These are phyloP conservation scores for Lagodon rhomboides DNA, from an alignment of 2,797 vertebrate species.

Conservation along the genomic window DNA sequence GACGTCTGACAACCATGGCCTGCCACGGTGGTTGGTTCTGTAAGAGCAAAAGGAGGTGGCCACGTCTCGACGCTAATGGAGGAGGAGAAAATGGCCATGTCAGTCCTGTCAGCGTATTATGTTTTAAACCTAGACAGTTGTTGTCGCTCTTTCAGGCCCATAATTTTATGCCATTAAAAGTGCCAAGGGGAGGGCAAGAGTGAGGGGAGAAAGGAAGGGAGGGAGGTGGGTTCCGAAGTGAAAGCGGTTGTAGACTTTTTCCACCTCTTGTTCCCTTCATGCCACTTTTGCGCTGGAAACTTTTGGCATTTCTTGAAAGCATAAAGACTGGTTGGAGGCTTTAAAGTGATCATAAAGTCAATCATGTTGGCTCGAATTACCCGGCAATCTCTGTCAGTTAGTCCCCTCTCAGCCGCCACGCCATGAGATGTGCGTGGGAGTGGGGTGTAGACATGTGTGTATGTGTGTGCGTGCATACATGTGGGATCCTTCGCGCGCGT, in stretches of 20 bases:
- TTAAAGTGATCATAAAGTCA: slow-evolving; percentile 96
- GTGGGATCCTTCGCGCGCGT: slow-evolving; percentile 39
- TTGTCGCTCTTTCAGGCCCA: slow-evolving; percentile 87
- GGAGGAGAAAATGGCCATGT: slow-evolving; percentile 85
- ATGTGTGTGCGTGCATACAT: slow-evolving; percentile 23
- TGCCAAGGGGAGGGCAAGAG: slow-evolving; percentile 76
- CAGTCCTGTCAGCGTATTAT: slow-evolving; percentile 89
- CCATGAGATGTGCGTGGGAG: slow-evolving; percentile 79
- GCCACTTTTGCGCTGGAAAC: slow-evolving; percentile 89
- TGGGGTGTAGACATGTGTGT: slow-evolving; percentile 35
- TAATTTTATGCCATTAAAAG: slow-evolving; percentile 93
- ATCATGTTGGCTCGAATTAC: slow-evolving; percentile 97
- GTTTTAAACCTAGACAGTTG: slow-evolving; percentile 91
- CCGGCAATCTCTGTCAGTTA: slow-evolving; percentile 92
- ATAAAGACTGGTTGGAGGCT: slow-evolving; percentile 94
- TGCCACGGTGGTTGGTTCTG: slow-evolving; percentile 64
- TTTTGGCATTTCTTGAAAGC: slow-evolving; percentile 94
- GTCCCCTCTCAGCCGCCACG: slow-evolving; percentile 87
- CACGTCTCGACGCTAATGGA: slow-evolving; percentile 80
- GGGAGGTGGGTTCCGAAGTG: slow-evolving; percentile 70
- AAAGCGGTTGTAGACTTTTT: slow-evolving; percentile 66
- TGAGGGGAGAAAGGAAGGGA: slow-evolving; percentile 70
- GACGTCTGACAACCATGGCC: slow-evolving; percentile 76
- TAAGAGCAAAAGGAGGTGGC: slow-evolving; percentile 81
- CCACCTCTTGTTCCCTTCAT: slow-evolving; percentile 81